These are phyloP conservation scores for Synergus itoensis DNA, from an alignment of 2,888 invertebrate genomes.

Conservation along the genomic window DNA sequence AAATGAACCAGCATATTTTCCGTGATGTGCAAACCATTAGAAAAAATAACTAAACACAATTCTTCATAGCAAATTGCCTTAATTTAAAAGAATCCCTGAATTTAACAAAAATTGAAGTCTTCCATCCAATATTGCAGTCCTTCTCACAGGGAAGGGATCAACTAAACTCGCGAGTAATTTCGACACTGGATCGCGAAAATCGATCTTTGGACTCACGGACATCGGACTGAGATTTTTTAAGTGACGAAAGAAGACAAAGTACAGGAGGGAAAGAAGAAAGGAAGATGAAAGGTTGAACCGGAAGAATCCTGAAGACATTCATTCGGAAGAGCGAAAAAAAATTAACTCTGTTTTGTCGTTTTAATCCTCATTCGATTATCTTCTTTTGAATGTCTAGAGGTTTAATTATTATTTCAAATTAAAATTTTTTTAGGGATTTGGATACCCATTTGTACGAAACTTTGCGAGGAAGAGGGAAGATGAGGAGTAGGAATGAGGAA, in stretches of 20 bases:
- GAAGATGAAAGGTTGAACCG: background rate
- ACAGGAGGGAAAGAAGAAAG: conserved; percentile 22
- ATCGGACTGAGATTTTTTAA: conserved; percentile 31
- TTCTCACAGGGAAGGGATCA: conserved; percentile 25
- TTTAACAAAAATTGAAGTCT: background rate
- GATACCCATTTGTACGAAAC: background rate
- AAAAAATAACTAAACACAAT: background rate
- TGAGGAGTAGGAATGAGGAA: background rate
- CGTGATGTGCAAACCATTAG: background rate
- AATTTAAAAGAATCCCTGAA: background rate
- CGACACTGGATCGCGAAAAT: conserved; percentile 41
- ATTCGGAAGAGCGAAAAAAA: background rate
- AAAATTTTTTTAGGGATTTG: background rate
- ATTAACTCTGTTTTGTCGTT: background rate
- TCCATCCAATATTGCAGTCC: background rate
- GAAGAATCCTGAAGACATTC: background rate
- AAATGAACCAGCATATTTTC: background rate
- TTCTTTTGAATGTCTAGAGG: background rate
- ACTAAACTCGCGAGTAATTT: conserved; percentile 31
- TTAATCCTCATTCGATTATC: background rate
- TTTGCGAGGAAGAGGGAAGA: background rate
- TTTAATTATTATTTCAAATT: background rate
- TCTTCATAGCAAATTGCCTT: background rate
- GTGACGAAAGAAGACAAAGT: conserved; percentile 39
- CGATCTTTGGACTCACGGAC: conserved; percentile 39